These are phyloP conservation scores for Pseudotriccus pelzelni DNA, from an alignment of 2,797 vertebrate species.

Conservation along the genomic window DNA sequence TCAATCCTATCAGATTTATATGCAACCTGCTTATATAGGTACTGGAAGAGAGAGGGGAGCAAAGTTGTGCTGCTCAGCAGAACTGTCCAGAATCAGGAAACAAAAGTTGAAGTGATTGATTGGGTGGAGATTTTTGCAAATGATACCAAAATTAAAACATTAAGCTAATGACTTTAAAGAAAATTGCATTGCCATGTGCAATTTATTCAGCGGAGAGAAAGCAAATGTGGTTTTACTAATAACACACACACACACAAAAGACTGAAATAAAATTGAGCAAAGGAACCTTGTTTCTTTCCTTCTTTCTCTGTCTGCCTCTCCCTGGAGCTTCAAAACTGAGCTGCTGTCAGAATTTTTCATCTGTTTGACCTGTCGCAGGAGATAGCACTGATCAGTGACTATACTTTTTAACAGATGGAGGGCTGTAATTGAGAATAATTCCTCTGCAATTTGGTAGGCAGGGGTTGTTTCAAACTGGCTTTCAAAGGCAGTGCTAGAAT, in stretches of 20 bases:
- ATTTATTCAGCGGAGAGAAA: constrained; percentile 51
- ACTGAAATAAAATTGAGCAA: constrained; percentile 3
- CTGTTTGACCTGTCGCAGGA: constrained; percentile 72
- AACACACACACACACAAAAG: not conserved
- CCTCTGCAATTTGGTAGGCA: constrained; percentile 76
- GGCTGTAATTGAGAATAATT: constrained; percentile 82
- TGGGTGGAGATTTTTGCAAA: constrained; percentile 60
- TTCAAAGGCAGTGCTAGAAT: constrained; percentile 62
- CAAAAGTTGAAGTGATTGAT: constrained; percentile 58
- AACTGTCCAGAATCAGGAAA: constrained; percentile 33
- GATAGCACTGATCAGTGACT: constrained; percentile 74
- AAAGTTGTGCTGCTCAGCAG: constrained; percentile 31
- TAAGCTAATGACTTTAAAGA: constrained; percentile 75
- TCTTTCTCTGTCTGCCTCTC: not conserved
- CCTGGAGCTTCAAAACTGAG: constrained; percentile 60
- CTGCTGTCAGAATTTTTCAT: constrained; percentile 70
- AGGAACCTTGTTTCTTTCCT: not conserved
- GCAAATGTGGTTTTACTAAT: constrained; percentile 29
- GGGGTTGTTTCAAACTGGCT: constrained; percentile 64
- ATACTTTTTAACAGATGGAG: constrained; percentile 75
- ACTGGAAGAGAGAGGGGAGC: not conserved
- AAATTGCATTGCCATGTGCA: constrained; percentile 70
- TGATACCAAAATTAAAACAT: constrained; percentile 75
- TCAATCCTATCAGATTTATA: not conserved
- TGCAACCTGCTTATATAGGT: not conserved